Conservation (phyloP, 2,797 vertebrate genomes). For the Oreochromis grahami region DNA sequence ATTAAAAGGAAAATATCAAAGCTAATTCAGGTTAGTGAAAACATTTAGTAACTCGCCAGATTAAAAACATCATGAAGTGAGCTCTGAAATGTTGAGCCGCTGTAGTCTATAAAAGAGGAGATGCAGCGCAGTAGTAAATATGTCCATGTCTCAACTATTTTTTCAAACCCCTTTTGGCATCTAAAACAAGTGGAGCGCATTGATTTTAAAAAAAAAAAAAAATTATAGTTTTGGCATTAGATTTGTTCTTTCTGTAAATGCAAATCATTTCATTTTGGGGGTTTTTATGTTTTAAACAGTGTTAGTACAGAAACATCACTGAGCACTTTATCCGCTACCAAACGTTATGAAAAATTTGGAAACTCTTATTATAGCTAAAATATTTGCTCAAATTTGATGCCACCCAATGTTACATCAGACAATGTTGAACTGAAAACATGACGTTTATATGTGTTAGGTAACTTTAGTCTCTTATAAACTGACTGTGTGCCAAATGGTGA, state of each 20-base stretch:
- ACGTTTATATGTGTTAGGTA: background rate
- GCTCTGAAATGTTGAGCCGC: background rate
- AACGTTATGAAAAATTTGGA: background rate
- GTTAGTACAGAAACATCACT: background rate
- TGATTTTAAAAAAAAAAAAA: fast-evolving
- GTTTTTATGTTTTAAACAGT: background rate
- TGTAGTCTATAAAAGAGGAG: background rate
- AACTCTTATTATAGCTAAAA: background rate
- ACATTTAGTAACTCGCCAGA: background rate
- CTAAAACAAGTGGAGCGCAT: background rate
- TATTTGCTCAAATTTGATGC: background rate
- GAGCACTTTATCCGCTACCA: background rate
- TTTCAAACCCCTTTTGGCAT: background rate
- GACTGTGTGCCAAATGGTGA: background rate
- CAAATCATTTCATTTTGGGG: background rate
- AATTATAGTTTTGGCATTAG: background rate
- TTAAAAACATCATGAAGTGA: background rate
- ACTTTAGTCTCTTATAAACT: background rate
- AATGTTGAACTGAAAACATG: background rate
- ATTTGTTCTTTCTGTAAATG: background rate
- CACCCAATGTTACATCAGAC: no score
- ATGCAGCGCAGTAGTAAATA: background rate
- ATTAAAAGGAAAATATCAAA: background rate
- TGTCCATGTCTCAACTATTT: background rate
- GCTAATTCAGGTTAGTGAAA: background rate